Evolutionary conservation across 1,140 invertebrate genomes (phyloP), one percentile per base, ranked within the genome.

Genomic region (Wasmannia auropunctata): DNA sequence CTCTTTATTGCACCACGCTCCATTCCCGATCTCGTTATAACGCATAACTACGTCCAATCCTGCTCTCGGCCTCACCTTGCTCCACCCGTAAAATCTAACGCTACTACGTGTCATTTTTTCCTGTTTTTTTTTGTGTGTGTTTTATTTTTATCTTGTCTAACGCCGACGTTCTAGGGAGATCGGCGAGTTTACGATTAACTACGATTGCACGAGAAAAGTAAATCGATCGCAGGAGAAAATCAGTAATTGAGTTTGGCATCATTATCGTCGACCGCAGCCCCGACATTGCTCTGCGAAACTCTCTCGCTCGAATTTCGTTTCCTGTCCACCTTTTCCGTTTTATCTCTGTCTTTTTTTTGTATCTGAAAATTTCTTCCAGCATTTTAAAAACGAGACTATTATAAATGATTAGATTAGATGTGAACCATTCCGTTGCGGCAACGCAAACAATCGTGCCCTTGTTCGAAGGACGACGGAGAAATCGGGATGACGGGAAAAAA

Each of bases 121-220:
- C 34, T 74, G n/a, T 63, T 43, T n/a, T 85, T n/a, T 16, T 54
- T 43, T 40, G 67, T 43, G n/a, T n/a, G 14, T 16, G 16, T 22
- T n/a, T 65, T 69, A 51, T 25, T 40, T 69, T 49, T 22, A n/a
- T 40, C 49, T 85, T 46, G 31, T 19, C 34, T 70, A 83, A 83
- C 51, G 51, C 79, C 51, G 51, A 72, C 22, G 11, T 34, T 72
- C 37, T 83, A 69, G 10, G 16, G n/a, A 25, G 22, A 69, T 69
- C 62, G 60, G n/a, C 76, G 37, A 51, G 28, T 46, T 54, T 40
- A 70, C 16, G 40, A 81, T 72, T 58, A 60, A 58, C 79, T 81
- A 81, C 37, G 37, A 74, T 83, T 83, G 79, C 79, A 74, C 67
- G 67, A 72, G 37, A 11, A 43, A 43, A 83, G 25, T 51, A 40